These are phyloP conservation scores for Lysandra coridon DNA, from an alignment of 2,888 invertebrate species.

Conservation along the genomic window DNA sequence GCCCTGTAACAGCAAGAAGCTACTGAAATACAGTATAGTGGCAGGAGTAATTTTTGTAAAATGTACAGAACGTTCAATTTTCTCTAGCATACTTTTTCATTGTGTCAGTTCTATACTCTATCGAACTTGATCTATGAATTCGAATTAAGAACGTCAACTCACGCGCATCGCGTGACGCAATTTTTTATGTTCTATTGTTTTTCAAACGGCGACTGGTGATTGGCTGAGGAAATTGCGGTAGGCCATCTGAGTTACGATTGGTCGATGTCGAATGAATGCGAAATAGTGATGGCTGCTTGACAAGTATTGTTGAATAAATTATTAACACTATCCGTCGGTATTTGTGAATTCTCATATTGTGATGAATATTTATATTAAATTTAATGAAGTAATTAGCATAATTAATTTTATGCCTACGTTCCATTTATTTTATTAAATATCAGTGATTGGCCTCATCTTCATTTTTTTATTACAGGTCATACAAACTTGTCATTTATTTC, in stretches of 20 bases:
- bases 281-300: conserved; percentile 72
- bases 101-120: not conserved
- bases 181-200: conserved; percentile 80
- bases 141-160: conserved; percentile 50
- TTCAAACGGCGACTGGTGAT: conserved; percentile 65
- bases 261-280: conserved; percentile 64
- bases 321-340: conserved; percentile 42
- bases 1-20: not conserved
- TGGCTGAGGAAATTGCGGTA: conserved; percentile 61
- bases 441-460: not conserved
- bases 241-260: conserved; percentile 62
- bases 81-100: not conserved
- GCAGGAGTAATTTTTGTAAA: not conserved
- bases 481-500: not conserved
- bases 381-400: conserved; percentile 19
- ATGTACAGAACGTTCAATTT: not conserved
- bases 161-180: conserved; percentile 70
- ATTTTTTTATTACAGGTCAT: not conserved
- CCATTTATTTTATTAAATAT: not conserved
- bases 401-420: conserved; percentile 6
- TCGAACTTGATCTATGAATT: conserved; percentile 3
- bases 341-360: not conserved
- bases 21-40: not conserved
- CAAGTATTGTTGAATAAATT: conserved; percentile 74
- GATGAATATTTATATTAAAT: not conserved